Percentiles rank a stretch among this genome's conserved stretches.
These are phyloP conservation scores for Euplexia lucipara DNA, from an alignment of 2,888 invertebrate species.

Conservation along the genomic window DNA sequence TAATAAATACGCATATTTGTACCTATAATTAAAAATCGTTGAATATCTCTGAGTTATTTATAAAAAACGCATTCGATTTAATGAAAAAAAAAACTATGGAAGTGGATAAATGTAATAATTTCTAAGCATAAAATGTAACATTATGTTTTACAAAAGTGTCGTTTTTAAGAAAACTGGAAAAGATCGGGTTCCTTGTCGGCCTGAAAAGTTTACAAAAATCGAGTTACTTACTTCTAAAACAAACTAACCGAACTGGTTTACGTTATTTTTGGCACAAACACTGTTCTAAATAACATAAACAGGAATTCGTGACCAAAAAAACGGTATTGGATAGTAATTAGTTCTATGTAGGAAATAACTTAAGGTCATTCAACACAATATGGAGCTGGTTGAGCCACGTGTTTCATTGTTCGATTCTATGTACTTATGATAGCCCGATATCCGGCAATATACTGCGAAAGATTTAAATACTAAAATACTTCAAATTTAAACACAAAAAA, in stretches of 20 bases:
- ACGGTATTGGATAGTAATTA: not conserved
- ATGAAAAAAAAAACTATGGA: too few relatives aligned
- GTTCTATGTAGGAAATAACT: not conserved
- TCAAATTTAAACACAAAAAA: conserved; percentile 1
- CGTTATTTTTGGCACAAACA: not conserved
- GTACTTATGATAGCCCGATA: not conserved
- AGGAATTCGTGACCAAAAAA: conserved; percentile 3
- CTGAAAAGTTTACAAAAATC: too few relatives aligned
- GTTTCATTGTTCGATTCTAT: not conserved
- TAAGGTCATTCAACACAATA: not conserved
- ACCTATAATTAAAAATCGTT: too few relatives aligned
- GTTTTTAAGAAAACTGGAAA: too few relatives aligned
- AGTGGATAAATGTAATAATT: too few relatives aligned
- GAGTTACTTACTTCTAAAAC: not conserved
- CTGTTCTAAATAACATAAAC: not conserved
- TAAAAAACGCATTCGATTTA: too few relatives aligned
- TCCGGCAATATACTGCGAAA: not conserved
- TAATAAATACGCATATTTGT: too few relatives aligned
- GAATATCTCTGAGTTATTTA: too few relatives aligned
- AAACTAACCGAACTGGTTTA: not conserved
- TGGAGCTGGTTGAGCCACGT: not conserved
- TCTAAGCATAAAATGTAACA: too few relatives aligned
- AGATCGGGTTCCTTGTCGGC: too few relatives aligned
- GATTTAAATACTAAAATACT: not conserved
- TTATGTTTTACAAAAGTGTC: too few relatives aligned